Evolutionary conservation across 1,140 invertebrate genomes (phyloP).

Genomic region (Conopomorpha cramerella): DNA sequence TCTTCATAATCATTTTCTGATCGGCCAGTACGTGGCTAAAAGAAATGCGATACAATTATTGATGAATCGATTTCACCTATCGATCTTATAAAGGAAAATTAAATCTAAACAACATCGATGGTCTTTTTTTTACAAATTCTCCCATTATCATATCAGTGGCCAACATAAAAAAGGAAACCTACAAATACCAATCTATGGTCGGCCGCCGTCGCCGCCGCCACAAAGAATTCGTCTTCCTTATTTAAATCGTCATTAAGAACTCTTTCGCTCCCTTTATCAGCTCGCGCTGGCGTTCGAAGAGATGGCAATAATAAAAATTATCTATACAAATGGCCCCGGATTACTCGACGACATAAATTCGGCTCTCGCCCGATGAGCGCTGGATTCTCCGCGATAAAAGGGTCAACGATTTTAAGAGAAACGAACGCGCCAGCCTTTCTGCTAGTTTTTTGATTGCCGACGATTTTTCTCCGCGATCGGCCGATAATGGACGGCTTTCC

Average conservation of each 20-base stretch:
- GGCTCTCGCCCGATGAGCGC: conserved; percentile 49
- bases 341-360: conserved; percentile 57
- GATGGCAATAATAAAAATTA: conserved; percentile 62
- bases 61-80: no score
- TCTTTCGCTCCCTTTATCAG: conserved; percentile 49
- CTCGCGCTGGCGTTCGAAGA: conserved; percentile 37
- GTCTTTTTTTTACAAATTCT: no score
- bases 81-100: no score
- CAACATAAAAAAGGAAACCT: no score
- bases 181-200: conserved; percentile 43
- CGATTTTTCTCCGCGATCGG: no score
- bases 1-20: no score
- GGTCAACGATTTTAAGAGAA: conserved; percentile 49
- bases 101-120: no score
- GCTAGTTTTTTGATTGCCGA: conserved; percentile 5
- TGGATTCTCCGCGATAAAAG: conserved; percentile 25
- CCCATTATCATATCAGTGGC: no score
- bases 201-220: no score
- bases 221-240: conserved; percentile 55
- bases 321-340: conserved; percentile 58
- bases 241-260: conserved; percentile 60
- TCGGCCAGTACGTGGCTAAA: no score
- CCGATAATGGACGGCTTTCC: not conserved
- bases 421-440: no score
- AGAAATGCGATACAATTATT: no score